Percentiles rank a stretch among this genome's conserved stretches.
These are phyloP conservation scores for Opisthograptis luteolata DNA, from an alignment of 2,888 invertebrate genomes.

Conservation along the genomic window DNA sequence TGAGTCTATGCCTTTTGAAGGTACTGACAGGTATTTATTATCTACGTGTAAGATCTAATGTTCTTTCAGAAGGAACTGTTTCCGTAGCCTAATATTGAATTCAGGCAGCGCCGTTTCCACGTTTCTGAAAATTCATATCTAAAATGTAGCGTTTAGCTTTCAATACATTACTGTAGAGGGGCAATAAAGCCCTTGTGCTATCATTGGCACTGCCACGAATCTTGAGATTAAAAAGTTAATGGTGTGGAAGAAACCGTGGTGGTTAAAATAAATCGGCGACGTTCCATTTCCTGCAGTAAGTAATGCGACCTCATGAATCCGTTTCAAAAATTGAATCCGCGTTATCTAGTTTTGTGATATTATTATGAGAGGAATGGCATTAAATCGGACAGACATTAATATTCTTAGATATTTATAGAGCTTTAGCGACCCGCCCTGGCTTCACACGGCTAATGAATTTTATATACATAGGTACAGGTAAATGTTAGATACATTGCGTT, in stretches of 20 bases:
- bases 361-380: background rate
- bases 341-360: slow-evolving; percentile 46
- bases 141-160: slow-evolving; percentile 5
- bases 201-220: slow-evolving; percentile 72
- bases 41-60: slow-evolving; percentile 30
- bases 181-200: slow-evolving; percentile 38
- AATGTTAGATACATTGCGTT: too few species aligned
- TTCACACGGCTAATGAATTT: too few species aligned
- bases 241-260: slow-evolving; percentile 75
- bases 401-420: background rate
- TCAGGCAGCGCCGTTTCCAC: background rate
- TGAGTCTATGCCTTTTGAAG: slow-evolving; percentile 63
- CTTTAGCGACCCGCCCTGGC: too few species aligned
- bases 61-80: slow-evolving; percentile 9
- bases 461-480: too few species aligned
- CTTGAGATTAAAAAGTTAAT: slow-evolving; percentile 80
- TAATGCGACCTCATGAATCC: slow-evolving; percentile 67
- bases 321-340: slow-evolving; percentile 65
- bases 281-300: slow-evolving; percentile 75
- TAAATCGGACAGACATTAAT: background rate
- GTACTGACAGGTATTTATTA: slow-evolving; percentile 53
- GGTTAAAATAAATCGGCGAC: slow-evolving; percentile 80
- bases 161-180: slow-evolving; percentile 12
- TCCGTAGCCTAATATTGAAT: slow-evolving; percentile 13
- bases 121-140: slow-evolving; percentile 8